phyloP scores from a whole-genome alignment of 1,140 invertebrate genomes.

The Drosophila arawakana region DNA sequence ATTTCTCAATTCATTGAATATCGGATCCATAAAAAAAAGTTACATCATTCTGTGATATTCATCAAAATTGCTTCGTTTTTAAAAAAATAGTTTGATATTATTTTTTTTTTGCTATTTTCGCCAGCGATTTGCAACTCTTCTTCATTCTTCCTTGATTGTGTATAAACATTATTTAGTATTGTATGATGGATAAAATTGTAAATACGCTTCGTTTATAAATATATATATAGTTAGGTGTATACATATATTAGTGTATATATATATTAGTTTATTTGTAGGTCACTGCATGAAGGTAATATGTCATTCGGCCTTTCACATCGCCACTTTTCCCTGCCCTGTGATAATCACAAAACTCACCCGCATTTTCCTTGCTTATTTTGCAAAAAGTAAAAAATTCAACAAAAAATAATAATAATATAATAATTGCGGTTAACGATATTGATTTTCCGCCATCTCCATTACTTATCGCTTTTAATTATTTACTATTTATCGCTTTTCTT shows the following conservation, averaged over 20 bases:
- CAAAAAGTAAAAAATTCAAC: slow-evolving; percentile 6
- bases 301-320: slow-evolving; percentile 16
- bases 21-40: not conserved
- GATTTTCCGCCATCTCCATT: slow-evolving; percentile 34
- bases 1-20: slow-evolving; percentile 15
- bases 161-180: slow-evolving; percentile 3
- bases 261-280: slow-evolving; percentile 34
- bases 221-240: slow-evolving; percentile 43
- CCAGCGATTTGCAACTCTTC: not conserved
- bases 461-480: slow-evolving; percentile 36
- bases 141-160: not conserved
- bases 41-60: not conserved
- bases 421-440: slow-evolving; percentile 8
- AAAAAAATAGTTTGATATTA: slow-evolving; percentile 40
- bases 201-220: slow-evolving; percentile 39
- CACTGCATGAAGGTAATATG: slow-evolving; percentile 48
- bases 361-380: slow-evolving; percentile 30
- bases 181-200: slow-evolving; percentile 26
- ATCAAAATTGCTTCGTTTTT: slow-evolving; percentile 16
- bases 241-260: slow-evolving; percentile 37
- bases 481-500: slow-evolving; percentile 31
- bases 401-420: not conserved
- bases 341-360: slow-evolving; percentile 49
- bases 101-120: slow-evolving; percentile 6
- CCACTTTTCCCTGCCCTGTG: slow-evolving; percentile 29